phyloP scores from a whole-genome alignment of 2,888 invertebrate species.

The Protonemura montana region DNA sequence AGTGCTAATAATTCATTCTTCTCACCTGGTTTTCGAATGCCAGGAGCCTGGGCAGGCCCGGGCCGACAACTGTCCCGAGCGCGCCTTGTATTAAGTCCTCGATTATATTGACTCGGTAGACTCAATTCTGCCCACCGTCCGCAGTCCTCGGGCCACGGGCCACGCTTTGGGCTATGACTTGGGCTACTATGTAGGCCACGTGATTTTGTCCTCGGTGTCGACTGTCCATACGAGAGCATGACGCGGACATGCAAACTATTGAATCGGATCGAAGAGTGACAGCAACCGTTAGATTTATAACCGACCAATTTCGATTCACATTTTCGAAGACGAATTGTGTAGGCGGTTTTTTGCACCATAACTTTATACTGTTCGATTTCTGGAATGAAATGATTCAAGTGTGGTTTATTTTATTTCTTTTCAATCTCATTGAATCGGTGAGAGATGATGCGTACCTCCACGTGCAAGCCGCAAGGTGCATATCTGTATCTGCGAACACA shows the following conservation, averaged over 20 bases:
- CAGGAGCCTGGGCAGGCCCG: too few relatives aligned
- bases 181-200: too few relatives aligned
- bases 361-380: constrained; percentile 12
- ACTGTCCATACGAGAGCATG: not conserved
- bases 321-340: constrained; percentile 1
- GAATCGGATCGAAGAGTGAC: not conserved
- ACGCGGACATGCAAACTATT: not conserved
- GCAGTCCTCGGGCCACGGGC: too few relatives aligned
- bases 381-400: not conserved
- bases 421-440: not conserved
- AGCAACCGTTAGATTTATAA: not conserved
- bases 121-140: too few relatives aligned
- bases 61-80: too few relatives aligned
- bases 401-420: constrained; percentile 1
- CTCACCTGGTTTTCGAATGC: not conserved
- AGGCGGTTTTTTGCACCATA: not conserved
- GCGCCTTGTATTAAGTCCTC: not conserved
- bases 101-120: not conserved
- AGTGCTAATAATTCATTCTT: not conserved
- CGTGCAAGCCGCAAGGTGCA: not conserved
- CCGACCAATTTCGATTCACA: not conserved
- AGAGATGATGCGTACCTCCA: not conserved
- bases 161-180: too few relatives aligned
- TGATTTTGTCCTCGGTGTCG: too few relatives aligned
- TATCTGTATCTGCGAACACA: not conserved